Base-by-base conservation (phyloP, 2,113 vertebrate species). In the Zosterops pallidus region DNA sequence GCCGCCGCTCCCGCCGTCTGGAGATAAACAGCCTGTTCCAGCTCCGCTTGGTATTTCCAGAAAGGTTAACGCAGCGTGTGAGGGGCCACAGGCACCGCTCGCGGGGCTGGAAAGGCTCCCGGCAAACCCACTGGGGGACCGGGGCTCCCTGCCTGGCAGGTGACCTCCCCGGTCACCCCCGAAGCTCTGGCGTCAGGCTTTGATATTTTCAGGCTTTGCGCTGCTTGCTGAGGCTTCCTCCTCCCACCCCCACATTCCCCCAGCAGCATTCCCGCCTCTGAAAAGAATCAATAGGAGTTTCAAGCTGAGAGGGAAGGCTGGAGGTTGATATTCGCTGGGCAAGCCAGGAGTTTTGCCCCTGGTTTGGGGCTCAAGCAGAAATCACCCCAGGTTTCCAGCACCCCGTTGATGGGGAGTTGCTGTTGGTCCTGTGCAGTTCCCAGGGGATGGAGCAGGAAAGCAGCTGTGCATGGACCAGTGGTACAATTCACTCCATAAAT, bases 391-490 rank as follows among this genome's bases (percentile, higher is more conserved):
- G n/a, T 74, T 86, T 41, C 56, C 77, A 42, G 56, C 68, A 21
- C 1, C 31, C 7, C 2, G 0, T 3, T 8, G 1, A 4, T 2
- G 46, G 28, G 74, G 41, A 72, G 29, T 1, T 78, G 77, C 9
- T 2, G 3, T 4, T 16, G 35, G 47, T 44, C 22, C 35, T 2
- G 37, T 6, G 23, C 20, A 5, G 2, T 11, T 37, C 25, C 35
- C 4, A 16, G 16, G 41, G 84, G 59, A 44, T 0, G 31, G 35
- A 52, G 29, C 37, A 52, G 49, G 37, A 55, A 21, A 77, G 29
- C 10, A 2, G 68, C 49, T 24, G 5, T 8, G 1, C 15, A 0
- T 0, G 41, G 72, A 49, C 3, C 0, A 0, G 19, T 49, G 84
- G 52, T n/a, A 18, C 7, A 42, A 23, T 12, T 71, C 8, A 0